Conservation (phyloP, 2,888 invertebrate genomes). For the Orthosia gothica region DNA sequence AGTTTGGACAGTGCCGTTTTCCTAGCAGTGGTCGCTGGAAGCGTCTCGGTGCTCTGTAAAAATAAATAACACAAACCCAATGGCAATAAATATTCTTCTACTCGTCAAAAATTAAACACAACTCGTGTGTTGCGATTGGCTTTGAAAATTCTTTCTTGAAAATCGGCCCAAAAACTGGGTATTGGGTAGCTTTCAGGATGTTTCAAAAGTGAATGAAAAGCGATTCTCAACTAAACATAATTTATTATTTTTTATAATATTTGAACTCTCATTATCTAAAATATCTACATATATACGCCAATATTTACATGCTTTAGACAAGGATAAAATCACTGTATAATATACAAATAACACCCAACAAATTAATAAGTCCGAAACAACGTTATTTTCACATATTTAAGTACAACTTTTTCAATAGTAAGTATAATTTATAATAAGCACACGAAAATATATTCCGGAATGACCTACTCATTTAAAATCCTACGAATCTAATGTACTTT, state of each 20-base stretch:
- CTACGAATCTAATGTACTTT: slow-evolving; percentile 71
- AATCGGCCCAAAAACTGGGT: neutral
- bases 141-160: too few species aligned
- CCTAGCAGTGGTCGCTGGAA: too few species aligned
- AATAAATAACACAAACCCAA: too few species aligned
- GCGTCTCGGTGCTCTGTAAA: too few species aligned
- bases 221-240: slow-evolving; percentile 89
- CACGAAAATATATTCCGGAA: slow-evolving; percentile 80
- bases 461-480: slow-evolving; percentile 71
- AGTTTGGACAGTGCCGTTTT: too few species aligned
- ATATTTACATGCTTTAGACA: slow-evolving; percentile 89
- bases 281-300: slow-evolving; percentile 89
- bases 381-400: slow-evolving; percentile 80
- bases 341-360: slow-evolving; percentile 88
- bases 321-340: slow-evolving; percentile 87
- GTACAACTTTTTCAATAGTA: slow-evolving; percentile 82
- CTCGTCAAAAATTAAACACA: too few species aligned
- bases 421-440: slow-evolving; percentile 74
- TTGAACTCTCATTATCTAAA: slow-evolving; percentile 90
- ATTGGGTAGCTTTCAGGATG: neutral
- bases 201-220: slow-evolving; percentile 56
- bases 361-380: slow-evolving; percentile 81
- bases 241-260: slow-evolving; percentile 90
- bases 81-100: too few species aligned
- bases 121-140: too few species aligned